These are phyloP conservation scores for Ectemnius continuus DNA, from an alignment of 2,888 invertebrate genomes.

Conservation along the genomic window DNA sequence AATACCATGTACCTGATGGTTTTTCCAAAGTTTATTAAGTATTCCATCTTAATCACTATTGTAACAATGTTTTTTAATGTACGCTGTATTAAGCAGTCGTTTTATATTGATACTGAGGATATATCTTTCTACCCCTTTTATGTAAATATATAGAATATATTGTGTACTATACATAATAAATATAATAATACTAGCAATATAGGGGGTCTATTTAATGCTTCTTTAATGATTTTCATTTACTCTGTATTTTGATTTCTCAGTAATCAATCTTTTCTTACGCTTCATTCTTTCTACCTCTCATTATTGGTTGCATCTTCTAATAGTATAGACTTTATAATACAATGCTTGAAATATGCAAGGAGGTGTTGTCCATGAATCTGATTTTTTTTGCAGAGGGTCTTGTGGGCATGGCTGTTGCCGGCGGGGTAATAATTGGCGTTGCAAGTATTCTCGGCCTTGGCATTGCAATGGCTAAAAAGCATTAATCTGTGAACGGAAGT, in stretches of 20 bases:
- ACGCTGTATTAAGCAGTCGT: too few relatives aligned
- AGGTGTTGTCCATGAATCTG: conserved; percentile 35
- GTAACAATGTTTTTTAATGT: too few relatives aligned
- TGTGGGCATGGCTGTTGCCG: conserved; percentile 92
- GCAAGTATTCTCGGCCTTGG: conserved; percentile 92
- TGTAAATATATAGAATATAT: conserved; percentile 19
- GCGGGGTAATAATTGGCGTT: conserved; percentile 91
- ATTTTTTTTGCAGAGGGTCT: conserved; percentile 84
- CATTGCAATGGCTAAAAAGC: conserved; percentile 84
- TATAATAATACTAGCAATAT: conserved; percentile 22
- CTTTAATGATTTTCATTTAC: conserved; percentile 8
- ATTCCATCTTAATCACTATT: too few relatives aligned
- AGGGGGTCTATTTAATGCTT: conserved; percentile 34
- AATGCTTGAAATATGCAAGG: neutral
- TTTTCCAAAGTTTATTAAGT: too few relatives aligned
- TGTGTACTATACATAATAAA: conserved; percentile 38
- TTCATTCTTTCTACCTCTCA: neutral
- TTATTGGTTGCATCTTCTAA: neutral
- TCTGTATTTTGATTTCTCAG: neutral
- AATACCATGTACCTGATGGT: neutral
- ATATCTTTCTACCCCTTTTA: conserved; percentile 23
- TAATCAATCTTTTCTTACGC: neutral
- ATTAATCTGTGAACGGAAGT: conserved; percentile 44
- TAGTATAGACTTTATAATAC: neutral
- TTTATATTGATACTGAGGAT: too few relatives aligned